phyloP scores from a whole-genome alignment of 2,888 invertebrate species.

The Idaea dimidiata region DNA sequence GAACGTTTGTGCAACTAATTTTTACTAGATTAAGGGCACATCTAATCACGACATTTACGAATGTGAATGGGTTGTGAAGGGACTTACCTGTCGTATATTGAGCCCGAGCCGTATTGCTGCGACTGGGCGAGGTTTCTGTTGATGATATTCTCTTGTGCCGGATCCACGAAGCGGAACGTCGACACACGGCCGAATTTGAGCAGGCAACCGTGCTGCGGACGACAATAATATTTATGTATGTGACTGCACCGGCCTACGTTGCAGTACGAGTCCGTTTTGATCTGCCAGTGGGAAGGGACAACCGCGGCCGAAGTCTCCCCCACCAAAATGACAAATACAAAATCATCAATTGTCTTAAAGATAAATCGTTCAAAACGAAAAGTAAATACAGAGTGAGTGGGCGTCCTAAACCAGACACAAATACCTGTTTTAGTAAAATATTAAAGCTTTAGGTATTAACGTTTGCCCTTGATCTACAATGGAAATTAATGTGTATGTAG shows the following conservation, averaged over 20 bases:
- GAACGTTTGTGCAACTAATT: slow-evolving; percentile 36
- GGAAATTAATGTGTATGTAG: slow-evolving; percentile 17
- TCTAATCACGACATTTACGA: slow-evolving; percentile 52
- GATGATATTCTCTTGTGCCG: slow-evolving; percentile 89
- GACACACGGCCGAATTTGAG: slow-evolving; percentile 93
- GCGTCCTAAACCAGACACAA: slow-evolving; percentile 22
- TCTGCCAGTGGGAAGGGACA: too few relatives aligned
- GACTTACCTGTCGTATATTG: slow-evolving; percentile 90
- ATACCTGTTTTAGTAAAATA: slow-evolving; percentile 32
- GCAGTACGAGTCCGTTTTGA: too few relatives aligned
- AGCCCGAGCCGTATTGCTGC: slow-evolving; percentile 86
- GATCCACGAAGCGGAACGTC: slow-evolving; percentile 92
- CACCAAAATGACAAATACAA: not conserved
- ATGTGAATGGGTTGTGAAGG: slow-evolving; percentile 17
- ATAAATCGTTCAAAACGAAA: not conserved
- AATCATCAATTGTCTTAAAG: not conserved
- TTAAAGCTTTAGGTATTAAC: slow-evolving; percentile 18
- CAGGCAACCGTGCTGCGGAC: slow-evolving; percentile 87
- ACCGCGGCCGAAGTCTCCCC: too few relatives aligned
- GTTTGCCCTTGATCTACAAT: slow-evolving; percentile 36
- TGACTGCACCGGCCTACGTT: not conserved
- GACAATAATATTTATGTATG: slow-evolving; percentile 10
- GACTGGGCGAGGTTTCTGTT: slow-evolving; percentile 88
- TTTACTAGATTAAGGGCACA: slow-evolving; percentile 38
- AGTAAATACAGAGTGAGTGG: slow-evolving; percentile 18